These are phyloP conservation scores for Parapsyche elsis DNA, from an alignment of 1,140 invertebrate genomes.

Conservation along the genomic window DNA sequence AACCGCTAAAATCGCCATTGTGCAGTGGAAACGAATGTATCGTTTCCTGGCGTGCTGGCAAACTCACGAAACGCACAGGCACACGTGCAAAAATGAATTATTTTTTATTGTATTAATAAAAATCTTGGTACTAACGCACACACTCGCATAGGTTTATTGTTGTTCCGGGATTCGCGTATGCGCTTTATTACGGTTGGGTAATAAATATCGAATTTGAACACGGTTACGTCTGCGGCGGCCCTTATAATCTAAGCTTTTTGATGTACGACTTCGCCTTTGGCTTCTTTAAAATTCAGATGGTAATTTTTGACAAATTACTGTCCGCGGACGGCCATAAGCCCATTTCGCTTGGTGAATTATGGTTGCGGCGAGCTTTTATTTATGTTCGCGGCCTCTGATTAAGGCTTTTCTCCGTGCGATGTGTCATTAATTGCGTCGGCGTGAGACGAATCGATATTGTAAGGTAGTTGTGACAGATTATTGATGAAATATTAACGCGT, in stretches of 20 bases:
- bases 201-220: background rate
- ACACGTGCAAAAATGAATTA: too few species aligned
- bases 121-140: too few species aligned
- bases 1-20: background rate
- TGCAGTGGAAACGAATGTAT: background rate
- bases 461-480: background rate
- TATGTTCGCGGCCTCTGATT: background rate
- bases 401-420: background rate
- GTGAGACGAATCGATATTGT: background rate
- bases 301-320: constrained; percentile 29
- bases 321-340: background rate
- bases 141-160: too few species aligned
- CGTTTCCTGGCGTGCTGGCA: background rate
- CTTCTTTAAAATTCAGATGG: background rate
- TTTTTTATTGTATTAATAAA: too few species aligned
- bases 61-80: background rate
- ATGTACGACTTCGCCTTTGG: constrained; percentile 27
- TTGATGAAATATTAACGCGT: background rate
- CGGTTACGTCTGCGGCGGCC: background rate
- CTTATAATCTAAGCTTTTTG: constrained; percentile 31
- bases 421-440: constrained; percentile 3
- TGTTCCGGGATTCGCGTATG: too few species aligned
- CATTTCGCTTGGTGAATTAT: background rate
- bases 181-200: too few species aligned
- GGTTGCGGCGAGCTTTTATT: background rate